Evolutionary conservation across 2,888 invertebrate species (phyloP).

Genomic region (Corythucha ciliata): DNA sequence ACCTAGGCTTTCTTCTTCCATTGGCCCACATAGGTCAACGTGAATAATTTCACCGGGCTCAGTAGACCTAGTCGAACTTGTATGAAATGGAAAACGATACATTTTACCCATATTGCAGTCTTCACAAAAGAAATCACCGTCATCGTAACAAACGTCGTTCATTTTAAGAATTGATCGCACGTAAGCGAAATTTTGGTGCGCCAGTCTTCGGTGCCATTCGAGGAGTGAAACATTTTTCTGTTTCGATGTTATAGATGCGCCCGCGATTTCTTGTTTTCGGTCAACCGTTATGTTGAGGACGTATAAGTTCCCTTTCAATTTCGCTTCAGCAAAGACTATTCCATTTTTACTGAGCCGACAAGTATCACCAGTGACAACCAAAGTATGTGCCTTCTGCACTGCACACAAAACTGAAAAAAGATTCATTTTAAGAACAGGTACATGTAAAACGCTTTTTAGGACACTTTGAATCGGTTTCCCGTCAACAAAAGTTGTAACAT

Average conservation of each 20-base stretch:
- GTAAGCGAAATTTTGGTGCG: conserved; percentile 15
- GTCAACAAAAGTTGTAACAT: conserved; percentile 6
- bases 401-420: conserved; percentile 13
- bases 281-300: not conserved
- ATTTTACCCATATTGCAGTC: conserved; percentile 8
- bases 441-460: conserved; percentile 13
- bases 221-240: no score
- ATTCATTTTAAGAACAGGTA: conserved; percentile 15
- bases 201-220: no score
- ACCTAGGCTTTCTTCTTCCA: no score
- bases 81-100: conserved; percentile 9
- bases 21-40: conserved; percentile 12
- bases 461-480: not conserved
- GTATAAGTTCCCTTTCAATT: not conserved
- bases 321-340: conserved; percentile 2
- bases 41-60: conserved; percentile 15
- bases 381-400: conserved; percentile 4
- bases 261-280: not conserved
- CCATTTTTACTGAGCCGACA: not conserved
- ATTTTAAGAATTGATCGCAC: conserved; percentile 9
- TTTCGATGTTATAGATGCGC: no score
- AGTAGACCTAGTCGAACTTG: conserved; percentile 5
- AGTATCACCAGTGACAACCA: conserved; percentile 10
- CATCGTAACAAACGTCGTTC: conserved; percentile 5
- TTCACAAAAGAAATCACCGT: conserved; percentile 7